phyloP scores from a whole-genome alignment of 1,140 invertebrate species.

The Eriocheir sinensis region DNA sequence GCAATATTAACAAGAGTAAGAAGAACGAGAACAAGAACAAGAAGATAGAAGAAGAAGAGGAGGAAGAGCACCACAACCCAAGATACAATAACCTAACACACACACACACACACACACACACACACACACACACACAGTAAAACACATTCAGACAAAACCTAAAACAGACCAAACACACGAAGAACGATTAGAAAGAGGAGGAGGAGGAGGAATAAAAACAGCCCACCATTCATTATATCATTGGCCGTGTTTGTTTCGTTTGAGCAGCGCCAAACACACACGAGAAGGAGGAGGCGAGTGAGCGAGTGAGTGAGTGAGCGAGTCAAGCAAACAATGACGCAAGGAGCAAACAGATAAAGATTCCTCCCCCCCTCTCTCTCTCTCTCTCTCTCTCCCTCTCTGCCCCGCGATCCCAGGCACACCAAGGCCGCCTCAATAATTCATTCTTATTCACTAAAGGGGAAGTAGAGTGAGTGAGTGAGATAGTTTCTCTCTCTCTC shows the following conservation, averaged over 20 bases:
- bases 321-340: neutral
- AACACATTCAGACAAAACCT: neutral
- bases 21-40: too few relatives aligned
- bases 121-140: neutral
- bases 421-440: conserved; percentile 1
- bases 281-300: neutral
- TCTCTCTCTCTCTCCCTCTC: too few relatives aligned
- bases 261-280: neutral
- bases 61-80: neutral
- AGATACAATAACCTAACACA: neutral
- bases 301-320: neutral
- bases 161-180: too few relatives aligned
- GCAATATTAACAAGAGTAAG: too few relatives aligned
- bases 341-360: neutral
- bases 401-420: neutral
- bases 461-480: conserved; percentile 5
- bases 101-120: conserved; percentile 17
- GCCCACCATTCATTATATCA: neutral
- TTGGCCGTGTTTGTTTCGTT: neutral
- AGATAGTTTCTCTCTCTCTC: too few relatives aligned
- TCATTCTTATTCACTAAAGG: conserved; percentile 25
- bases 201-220: too few relatives aligned
- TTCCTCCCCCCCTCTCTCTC: too few relatives aligned
- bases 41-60: neutral
- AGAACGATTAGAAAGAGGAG: too few relatives aligned